phyloP scores from a whole-genome alignment of 1,140 invertebrate species.

The Stegodyphus dumicola region DNA sequence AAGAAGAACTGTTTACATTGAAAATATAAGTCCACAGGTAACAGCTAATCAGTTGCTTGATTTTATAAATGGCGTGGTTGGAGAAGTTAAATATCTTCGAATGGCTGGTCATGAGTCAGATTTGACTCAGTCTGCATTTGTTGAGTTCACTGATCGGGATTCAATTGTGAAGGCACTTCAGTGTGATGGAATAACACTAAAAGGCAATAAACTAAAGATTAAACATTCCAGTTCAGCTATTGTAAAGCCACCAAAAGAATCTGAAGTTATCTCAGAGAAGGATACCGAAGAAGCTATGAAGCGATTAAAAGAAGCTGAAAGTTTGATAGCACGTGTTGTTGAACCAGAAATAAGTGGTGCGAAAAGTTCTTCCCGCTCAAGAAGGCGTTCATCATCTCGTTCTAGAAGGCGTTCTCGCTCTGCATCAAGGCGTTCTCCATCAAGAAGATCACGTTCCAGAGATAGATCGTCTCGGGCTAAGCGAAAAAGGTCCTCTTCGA shows the following conservation, averaged over 20 bases:
- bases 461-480: constrained; percentile 18
- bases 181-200: constrained; percentile 82
- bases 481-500: constrained; percentile 9
- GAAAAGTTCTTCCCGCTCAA: background rate
- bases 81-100: constrained; percentile 95
- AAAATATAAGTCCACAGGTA: constrained; percentile 73
- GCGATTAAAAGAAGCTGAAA: constrained; percentile 93
- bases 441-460: constrained; percentile 64
- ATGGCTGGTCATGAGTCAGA: constrained; percentile 84
- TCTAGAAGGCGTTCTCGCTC: constrained; percentile 62
- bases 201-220: constrained; percentile 75
- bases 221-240: constrained; percentile 92
- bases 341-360: constrained; percentile 73
- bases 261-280: constrained; percentile 91
- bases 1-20: constrained; percentile 85
- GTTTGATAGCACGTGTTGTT: constrained; percentile 90
- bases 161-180: constrained; percentile 86
- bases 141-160: constrained; percentile 94
- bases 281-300: constrained; percentile 98
- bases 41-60: constrained; percentile 65
- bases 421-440: constrained; percentile 63
- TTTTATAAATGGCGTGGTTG: constrained; percentile 81
- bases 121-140: constrained; percentile 80
- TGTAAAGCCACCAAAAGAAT: constrained; percentile 91
- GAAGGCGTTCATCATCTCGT: constrained; percentile 54